Base-by-base conservation (phyloP, 2,113 vertebrate species). In the Nothobranchius kuhntae region DNA sequence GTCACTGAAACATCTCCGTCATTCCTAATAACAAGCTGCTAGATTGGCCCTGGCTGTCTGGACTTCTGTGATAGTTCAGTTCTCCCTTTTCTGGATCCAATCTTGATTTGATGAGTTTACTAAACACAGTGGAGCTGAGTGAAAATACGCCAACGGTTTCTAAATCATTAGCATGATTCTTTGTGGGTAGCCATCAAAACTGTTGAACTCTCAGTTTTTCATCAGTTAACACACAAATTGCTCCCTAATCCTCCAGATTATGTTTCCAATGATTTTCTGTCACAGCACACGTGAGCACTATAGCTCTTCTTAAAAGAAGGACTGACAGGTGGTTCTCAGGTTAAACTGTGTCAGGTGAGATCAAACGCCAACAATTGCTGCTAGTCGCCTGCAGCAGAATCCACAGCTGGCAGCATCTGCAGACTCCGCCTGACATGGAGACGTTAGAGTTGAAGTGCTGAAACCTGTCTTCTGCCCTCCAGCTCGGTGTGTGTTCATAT, bases 171-270 rank as follows among this genome's bases (percentile, higher is more conserved):
- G 38, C 42, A 47, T 56, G 30, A 68, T 36, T 51, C 59, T 52
- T 42, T 65, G 63, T 80, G 71, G 69, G 66, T 47, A 68, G 44
- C 53, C 71, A 79, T 86, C 56, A 86, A 65, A 81, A 64, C 62
- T 21, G 48, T 62, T 1, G 55, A 81, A 30, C 51, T 2, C 35
- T 62, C 38, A 58, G 57, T 65, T 85, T 67, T 76, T 73, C 76
- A 70, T 82, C 87, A 80, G 66, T 78, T 70, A 79, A 58, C 59
- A 2, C 83, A 89, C 87, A 89, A 91, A 91, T 91, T 88, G 87
- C 70, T 80, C 83, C 38, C 68, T 81, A 80, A 90, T 87, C 82
- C 81, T 45, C 40, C 67, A 87, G 63, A 83, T 89, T 85, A 79
- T 81, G 65, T 90, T 91, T 88, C 86, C 76, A 61, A 62, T 54